A percentile compares a stretch with the other conserved stretches of the same genome.
phyloP scores from a whole-genome alignment of 2,113 vertebrate species.

The Tragelaphus strepsiceros region DNA sequence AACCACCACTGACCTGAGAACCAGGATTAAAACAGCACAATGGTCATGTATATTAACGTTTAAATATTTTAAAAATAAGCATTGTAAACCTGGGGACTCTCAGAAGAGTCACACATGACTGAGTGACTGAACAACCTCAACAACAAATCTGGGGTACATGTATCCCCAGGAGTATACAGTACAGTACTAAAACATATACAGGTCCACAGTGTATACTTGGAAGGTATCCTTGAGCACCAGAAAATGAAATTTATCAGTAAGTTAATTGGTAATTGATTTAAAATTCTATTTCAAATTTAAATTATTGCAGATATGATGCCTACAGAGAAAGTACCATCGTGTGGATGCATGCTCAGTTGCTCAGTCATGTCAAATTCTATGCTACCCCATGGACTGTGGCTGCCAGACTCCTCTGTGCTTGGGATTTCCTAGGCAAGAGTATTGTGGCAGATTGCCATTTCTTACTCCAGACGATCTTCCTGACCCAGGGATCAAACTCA shows the following conservation, averaged over 20 bases:
- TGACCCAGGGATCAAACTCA: background rate
- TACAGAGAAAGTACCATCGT: background rate
- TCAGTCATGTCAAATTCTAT: background rate
- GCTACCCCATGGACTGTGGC: background rate
- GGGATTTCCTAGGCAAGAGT: background rate
- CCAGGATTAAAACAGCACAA: background rate
- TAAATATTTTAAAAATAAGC: background rate
- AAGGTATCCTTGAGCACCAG: background rate
- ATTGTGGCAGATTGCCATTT: background rate
- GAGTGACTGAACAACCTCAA: background rate
- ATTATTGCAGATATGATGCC: background rate
- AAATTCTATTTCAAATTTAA: background rate
- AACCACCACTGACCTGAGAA: background rate
- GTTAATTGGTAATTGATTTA: background rate
- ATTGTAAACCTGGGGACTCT: background rate
- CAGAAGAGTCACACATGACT: background rate
- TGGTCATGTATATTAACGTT: background rate
- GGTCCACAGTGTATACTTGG: background rate
- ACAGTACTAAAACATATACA: background rate
- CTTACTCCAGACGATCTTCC: background rate
- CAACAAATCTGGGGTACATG: background rate
- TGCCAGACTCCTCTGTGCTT: background rate
- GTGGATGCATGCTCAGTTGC: background rate
- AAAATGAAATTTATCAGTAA: background rate
- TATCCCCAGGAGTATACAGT: background rate